These are phyloP conservation scores for Apodemia hepburni DNA, from an alignment of 2,888 invertebrate species.

Conservation along the genomic window DNA sequence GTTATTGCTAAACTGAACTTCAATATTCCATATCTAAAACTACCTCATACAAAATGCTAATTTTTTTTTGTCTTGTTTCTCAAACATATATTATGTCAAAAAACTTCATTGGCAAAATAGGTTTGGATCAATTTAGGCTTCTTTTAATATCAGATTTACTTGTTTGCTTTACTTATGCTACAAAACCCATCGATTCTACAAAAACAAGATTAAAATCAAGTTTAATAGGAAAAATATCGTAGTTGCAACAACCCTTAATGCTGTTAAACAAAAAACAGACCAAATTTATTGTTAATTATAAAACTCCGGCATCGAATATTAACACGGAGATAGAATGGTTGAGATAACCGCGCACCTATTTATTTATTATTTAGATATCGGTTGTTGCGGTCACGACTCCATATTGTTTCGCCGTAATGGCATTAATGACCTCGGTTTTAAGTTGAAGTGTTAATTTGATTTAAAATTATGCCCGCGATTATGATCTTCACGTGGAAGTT, in stretches of 20 bases:
- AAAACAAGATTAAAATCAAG: conserved; percentile 65
- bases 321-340: conserved; percentile 68
- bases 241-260: conserved; percentile 46
- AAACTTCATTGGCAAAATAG: no score
- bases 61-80: no score
- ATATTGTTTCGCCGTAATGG: conserved; percentile 76
- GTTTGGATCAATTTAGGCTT: no score
- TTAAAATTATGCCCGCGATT: conserved; percentile 76
- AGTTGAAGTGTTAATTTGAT: conserved; percentile 80
- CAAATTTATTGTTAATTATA: conserved; percentile 80
- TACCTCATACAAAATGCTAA: no score
- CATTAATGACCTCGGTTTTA: conserved; percentile 77
- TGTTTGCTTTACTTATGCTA: not conserved
- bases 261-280: conserved; percentile 63
- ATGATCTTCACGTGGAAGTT: conserved; percentile 73
- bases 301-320: conserved; percentile 73
- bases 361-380: conserved; percentile 79
- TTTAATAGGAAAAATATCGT: conserved; percentile 64
- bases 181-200: conserved; percentile 31
- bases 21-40: no score
- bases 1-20: no score
- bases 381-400: conserved; percentile 72
- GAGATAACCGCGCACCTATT: conserved; percentile 70
- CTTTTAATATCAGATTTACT: no score
- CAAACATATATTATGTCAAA: no score